Conservation (phyloP, 2,888 invertebrate genomes). For the Thecocarcelia acutangulata region DNA sequence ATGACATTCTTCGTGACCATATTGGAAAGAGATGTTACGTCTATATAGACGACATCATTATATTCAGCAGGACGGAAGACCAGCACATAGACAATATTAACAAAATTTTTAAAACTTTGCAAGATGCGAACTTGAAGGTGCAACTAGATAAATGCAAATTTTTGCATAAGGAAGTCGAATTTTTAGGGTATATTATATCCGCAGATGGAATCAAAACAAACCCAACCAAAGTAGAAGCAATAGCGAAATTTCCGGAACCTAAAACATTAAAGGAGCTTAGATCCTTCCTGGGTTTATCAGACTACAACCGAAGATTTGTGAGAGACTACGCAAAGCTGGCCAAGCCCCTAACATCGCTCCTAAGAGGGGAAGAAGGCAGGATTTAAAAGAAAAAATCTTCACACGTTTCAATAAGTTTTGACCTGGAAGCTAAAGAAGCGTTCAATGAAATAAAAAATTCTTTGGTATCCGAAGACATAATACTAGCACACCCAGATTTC, state of each 20-base stretch:
- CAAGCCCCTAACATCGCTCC: slow-evolving; percentile 44
- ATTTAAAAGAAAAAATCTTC: slow-evolving; percentile 4
- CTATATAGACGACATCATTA: slow-evolving; percentile 47
- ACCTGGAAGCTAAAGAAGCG: slow-evolving; percentile 1
- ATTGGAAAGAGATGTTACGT: slow-evolving; percentile 38
- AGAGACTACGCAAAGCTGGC: slow-evolving; percentile 38
- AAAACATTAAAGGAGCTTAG: slow-evolving; percentile 61
- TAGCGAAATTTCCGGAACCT: slow-evolving; percentile 23
- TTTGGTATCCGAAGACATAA: slow-evolving; percentile 19
- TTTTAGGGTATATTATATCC: slow-evolving; percentile 53
- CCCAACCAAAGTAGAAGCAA: slow-evolving; percentile 57
- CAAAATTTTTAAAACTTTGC: slow-evolving; percentile 28
- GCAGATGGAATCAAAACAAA: slow-evolving; percentile 54
- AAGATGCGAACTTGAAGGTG: slow-evolving; percentile 25
- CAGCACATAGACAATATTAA: not conserved
- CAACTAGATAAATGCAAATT: slow-evolving; percentile 50
- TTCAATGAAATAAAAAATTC: slow-evolving; percentile 14
- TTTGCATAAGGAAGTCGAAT: slow-evolving; percentile 9
- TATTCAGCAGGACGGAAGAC: slow-evolving; percentile 41
- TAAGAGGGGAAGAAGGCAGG: slow-evolving; percentile 13
- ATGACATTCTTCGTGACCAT: slow-evolving; percentile 39
- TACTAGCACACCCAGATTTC: slow-evolving; percentile 22
- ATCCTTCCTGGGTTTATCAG: slow-evolving; percentile 59
- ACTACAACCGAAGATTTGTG: slow-evolving; percentile 22
- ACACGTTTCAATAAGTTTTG: not conserved